Percentiles rank a stretch among this genome's conserved stretches.
Conservation (phyloP, 2,888 invertebrate species). For the Morpho deidamia region DNA sequence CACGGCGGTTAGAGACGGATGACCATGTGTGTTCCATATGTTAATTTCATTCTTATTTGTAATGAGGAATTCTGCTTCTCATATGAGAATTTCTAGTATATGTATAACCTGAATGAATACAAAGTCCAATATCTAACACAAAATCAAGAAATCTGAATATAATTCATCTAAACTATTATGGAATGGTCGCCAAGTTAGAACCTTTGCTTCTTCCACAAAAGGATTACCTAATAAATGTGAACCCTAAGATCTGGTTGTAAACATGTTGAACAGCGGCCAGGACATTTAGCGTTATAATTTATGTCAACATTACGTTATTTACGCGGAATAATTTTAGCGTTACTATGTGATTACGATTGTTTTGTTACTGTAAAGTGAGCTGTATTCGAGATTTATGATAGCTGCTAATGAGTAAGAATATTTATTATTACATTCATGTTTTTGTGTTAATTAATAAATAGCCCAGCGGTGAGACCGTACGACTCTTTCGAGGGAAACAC, state of each 20-base stretch:
- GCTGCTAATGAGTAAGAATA: not conserved
- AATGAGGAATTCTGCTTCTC: too few species aligned
- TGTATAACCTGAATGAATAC: too few species aligned
- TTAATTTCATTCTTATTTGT: too few species aligned
- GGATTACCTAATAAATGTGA: conserved; percentile 26
- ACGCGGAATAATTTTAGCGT: conserved; percentile 33
- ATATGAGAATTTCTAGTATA: too few species aligned
- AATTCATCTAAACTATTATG: conserved; percentile 21
- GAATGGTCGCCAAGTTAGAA: conserved; percentile 21
- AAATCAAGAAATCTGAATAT: conserved; percentile 13
- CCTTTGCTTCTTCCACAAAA: conserved; percentile 20
- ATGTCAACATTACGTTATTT: conserved; percentile 36
- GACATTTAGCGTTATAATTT: conserved; percentile 33
- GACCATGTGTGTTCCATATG: too few species aligned
- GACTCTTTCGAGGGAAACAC: too few species aligned
- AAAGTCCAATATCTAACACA: conserved; percentile 4
- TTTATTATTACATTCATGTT: too few species aligned
- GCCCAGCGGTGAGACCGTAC: too few species aligned
- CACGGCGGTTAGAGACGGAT: too few species aligned
- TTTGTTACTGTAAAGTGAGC: not conserved
- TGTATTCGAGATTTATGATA: conserved; percentile 6
- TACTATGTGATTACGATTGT: conserved; percentile 13
- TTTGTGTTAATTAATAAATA: too few species aligned
- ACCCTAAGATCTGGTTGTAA: conserved; percentile 25
- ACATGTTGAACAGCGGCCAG: conserved; percentile 26